Conservation (phyloP, 2,797 vertebrate genomes). For the Rhinoraja longicauda region DNA sequence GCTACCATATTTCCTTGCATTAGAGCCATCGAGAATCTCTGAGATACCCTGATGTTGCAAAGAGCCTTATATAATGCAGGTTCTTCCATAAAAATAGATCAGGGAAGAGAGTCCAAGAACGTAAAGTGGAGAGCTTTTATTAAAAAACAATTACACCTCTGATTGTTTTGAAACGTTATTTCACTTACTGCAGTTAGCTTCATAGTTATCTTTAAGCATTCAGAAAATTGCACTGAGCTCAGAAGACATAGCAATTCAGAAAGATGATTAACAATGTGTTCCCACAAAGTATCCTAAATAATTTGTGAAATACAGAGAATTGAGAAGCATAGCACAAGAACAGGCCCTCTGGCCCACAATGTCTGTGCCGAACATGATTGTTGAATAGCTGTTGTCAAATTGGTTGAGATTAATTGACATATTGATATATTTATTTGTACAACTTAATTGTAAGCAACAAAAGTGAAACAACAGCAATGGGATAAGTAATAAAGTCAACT, state of each 20-base stretch:
- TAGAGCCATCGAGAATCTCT: not conserved
- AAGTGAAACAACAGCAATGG: not conserved
- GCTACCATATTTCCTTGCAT: not conserved
- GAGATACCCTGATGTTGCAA: not conserved
- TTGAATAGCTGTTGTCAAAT: not conserved
- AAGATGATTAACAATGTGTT: not conserved
- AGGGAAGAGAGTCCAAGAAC: not conserved
- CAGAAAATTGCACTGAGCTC: not conserved
- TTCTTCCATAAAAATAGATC: not conserved
- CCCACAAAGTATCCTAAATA: not conserved
- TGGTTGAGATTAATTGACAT: not conserved
- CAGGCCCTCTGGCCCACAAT: too few species aligned
- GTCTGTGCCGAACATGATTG: not conserved
- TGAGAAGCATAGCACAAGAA: too few species aligned
- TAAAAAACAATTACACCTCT: not conserved
- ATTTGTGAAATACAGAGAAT: not conserved
- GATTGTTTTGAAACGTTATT: not conserved
- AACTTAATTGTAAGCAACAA: not conserved
- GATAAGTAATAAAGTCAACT: not conserved
- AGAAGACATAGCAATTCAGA: not conserved
- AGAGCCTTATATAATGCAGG: not conserved
- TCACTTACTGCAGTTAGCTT: not conserved
- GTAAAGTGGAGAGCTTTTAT: not conserved
- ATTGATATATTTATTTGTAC: not conserved
- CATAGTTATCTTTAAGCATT: not conserved